Base-by-base conservation (phyloP, 1,140 invertebrate species). In the Apolygus lucorum region DNA sequence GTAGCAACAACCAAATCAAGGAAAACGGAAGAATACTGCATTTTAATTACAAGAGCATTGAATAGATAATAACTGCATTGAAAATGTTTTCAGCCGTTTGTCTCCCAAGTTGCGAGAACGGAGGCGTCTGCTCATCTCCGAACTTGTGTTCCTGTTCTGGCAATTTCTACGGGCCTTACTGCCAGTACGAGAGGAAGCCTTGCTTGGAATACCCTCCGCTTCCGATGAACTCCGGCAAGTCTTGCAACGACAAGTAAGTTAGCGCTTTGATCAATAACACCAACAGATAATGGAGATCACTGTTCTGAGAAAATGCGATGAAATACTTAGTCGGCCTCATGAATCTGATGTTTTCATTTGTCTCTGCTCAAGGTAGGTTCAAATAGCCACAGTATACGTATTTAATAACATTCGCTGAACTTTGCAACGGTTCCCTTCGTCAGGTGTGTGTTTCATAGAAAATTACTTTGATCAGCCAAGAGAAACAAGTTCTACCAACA, bases 91-190 rank as follows among this genome's bases (percentile, higher is more conserved):
- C 76, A 91, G 90, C 88, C 2, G 81, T 85, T 71, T 95, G 92
- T 76, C 74, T 85, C 17, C 86, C 88, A 0, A 78, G 82, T 0
- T 95, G 91, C 77, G 80, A 87, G 74, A 92, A 95, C 78, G 88
- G 85, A 63, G 91, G 92, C 0, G 87, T 89, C 17, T 94, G 91
- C 75, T 75, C 87, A 0, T 81, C 80, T 0, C 87, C 88, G 0
- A 86, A 89, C 76, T 78, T 82, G 0, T 93, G 91, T 74, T 77
- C 86, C 11, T 95, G 91, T 74, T 80, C 86, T 0, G 81, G 85
- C 24, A 86, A 87, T 74, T 92, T 84, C 77, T 83, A 82, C 26
- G 92, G 92, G 21, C 83, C 85, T 0, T 81, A 86, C 63, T 95
- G 92, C 76, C 88, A 93, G 76, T 85, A 84, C 73, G 86, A 88